Evolutionary conservation across 2,797 vertebrate genomes (phyloP).

Genomic region (Muscicapa comitata): DNA sequence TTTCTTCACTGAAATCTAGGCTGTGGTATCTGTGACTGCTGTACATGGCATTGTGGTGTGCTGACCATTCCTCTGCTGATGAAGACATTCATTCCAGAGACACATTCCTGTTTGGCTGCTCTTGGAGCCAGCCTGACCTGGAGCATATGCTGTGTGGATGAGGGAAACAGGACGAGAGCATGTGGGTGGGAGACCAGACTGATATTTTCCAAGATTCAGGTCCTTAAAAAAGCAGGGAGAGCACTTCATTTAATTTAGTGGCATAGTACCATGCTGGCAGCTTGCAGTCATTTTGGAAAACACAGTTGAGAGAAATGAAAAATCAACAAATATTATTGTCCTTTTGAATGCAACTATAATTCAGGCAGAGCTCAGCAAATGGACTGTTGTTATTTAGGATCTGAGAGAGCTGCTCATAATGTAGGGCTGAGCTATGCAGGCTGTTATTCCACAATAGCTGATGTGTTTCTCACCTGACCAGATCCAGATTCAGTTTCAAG

Average conservation of each 20-base stretch:
- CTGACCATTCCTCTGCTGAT: not conserved
- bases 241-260: not conserved
- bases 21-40: not conserved
- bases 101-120: not conserved
- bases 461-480: not conserved
- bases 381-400: conserved; percentile 41
- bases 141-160: not conserved
- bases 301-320: conserved; percentile 38
- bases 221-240: not conserved
- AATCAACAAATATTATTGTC: conserved; percentile 62
- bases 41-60: not conserved
- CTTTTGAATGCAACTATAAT: conserved; percentile 51
- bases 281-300: conserved; percentile 39
- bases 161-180: not conserved
- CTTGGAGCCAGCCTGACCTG: not conserved
- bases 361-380: conserved; percentile 53
- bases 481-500: not conserved
- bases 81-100: not conserved
- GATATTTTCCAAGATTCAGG: not conserved
- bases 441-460: not conserved
- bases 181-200: not conserved
- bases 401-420: rapidly evolving
- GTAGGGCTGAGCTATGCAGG: not conserved
- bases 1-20: not conserved
- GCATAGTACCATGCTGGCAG: not conserved